phyloP scores from a whole-genome alignment of 2,888 invertebrate genomes.

The Syrista parreyssii region DNA sequence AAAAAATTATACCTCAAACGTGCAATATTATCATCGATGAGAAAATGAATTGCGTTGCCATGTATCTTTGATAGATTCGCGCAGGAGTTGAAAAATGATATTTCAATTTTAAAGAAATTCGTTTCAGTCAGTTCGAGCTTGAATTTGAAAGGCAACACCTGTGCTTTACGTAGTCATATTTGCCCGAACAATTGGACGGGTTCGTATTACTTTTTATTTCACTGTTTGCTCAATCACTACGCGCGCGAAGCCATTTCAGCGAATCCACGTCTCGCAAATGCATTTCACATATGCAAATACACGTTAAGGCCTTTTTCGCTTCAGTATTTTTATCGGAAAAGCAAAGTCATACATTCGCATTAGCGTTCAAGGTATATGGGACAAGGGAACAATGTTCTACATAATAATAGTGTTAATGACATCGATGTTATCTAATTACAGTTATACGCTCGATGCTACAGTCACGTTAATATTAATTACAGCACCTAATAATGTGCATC shows the following conservation, averaged over 20 bases:
- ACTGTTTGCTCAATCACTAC: not conserved
- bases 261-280: not conserved
- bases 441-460: conserved; percentile 39
- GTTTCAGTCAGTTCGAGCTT: not conserved
- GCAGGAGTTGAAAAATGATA: not conserved
- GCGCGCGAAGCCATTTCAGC: not conserved
- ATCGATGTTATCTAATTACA: conserved; percentile 47
- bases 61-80: not conserved
- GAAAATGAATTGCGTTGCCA: not conserved
- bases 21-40: not conserved
- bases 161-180: not conserved
- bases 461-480: conserved; percentile 45
- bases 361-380: conserved; percentile 14
- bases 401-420: conserved; percentile 48
- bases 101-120: not conserved
- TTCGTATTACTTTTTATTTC: not conserved
- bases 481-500: conserved; percentile 35
- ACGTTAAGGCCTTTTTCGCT: not conserved
- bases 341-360: conserved; percentile 12
- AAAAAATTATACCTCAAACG: not conserved
- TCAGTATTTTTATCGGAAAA: not conserved
- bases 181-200: not conserved
- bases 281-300: not conserved
- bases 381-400: conserved; percentile 17
- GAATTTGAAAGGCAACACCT: not conserved